A percentile compares a stretch with the other conserved stretches of the same genome.
These are phyloP conservation scores for Synanthedon formicaeformis DNA, from an alignment of 2,888 invertebrate genomes.

Conservation along the genomic window DNA sequence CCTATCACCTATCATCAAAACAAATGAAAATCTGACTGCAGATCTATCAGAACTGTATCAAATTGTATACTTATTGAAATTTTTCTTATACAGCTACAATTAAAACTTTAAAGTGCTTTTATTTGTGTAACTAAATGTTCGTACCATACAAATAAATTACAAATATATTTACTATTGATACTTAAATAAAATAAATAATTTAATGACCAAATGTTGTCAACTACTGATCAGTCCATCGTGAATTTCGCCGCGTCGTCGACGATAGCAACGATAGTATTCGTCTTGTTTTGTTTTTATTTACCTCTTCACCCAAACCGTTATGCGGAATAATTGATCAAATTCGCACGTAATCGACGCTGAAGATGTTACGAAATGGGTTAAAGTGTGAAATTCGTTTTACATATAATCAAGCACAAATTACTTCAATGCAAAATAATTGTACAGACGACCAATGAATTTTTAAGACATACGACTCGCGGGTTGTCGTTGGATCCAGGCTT, in stretches of 20 bases:
- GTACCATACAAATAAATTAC: no score
- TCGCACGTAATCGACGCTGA: background rate
- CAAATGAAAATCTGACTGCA: no score
- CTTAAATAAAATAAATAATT: no score
- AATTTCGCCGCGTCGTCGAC: slow-evolving; percentile 17
- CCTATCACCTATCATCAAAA: no score
- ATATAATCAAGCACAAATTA: background rate
- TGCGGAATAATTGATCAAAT: background rate
- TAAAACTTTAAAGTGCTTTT: no score
- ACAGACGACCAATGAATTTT: background rate
- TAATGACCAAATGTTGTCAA: background rate
- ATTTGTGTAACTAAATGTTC: no score
- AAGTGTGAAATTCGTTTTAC: background rate
- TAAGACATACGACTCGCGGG: background rate
- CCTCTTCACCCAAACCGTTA: background rate
- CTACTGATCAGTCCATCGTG: slow-evolving; percentile 17
- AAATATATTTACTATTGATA: no score
- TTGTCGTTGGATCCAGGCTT: no score
- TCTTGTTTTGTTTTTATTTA: background rate
- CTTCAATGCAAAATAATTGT: background rate
- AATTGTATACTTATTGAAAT: no score
- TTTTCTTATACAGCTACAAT: no score
- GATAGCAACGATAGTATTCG: slow-evolving; percentile 6
- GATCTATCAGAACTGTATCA: no score
- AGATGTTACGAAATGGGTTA: background rate